phyloP scores from a whole-genome alignment of 2,797 vertebrate genomes.

The Eurystomus glaucurus region DNA sequence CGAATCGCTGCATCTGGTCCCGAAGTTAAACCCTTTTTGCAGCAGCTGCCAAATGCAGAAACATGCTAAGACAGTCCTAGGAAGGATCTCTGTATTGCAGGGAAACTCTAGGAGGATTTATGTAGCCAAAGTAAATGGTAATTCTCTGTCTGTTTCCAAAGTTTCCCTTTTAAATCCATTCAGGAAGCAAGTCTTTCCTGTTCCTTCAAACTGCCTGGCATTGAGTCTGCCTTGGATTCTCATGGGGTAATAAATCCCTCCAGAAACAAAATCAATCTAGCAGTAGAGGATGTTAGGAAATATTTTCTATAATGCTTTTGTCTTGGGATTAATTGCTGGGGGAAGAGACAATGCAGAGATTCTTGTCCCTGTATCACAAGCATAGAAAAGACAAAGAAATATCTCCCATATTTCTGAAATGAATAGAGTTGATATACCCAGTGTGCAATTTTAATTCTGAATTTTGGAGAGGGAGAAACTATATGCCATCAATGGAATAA shows the following conservation, averaged over 20 bases:
- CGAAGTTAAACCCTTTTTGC: not conserved
- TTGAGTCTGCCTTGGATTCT: not conserved
- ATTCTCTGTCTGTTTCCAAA: not conserved
- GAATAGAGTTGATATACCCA: accelerated
- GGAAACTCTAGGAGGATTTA: not conserved
- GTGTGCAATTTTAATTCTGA: not conserved
- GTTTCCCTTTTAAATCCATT: not conserved
- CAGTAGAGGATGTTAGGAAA: not conserved
- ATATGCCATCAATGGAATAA: not conserved
- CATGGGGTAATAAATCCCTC: not conserved
- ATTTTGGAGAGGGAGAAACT: not conserved
- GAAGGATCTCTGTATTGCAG: not conserved
- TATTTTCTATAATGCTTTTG: not conserved
- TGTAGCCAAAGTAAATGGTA: not conserved
- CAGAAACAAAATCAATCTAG: not conserved
- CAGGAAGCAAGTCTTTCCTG: not conserved
- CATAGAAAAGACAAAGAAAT: not conserved
- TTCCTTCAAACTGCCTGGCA: not conserved
- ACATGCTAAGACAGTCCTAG: accelerated
- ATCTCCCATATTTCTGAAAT: not conserved
- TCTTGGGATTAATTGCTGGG: not conserved
- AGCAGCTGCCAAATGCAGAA: not conserved
- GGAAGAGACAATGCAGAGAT: not conserved
- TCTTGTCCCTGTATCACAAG: not conserved
- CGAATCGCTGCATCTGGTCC: accelerated